phyloP scores from a whole-genome alignment of 2,888 invertebrate genomes.

The Patella depressa region DNA sequence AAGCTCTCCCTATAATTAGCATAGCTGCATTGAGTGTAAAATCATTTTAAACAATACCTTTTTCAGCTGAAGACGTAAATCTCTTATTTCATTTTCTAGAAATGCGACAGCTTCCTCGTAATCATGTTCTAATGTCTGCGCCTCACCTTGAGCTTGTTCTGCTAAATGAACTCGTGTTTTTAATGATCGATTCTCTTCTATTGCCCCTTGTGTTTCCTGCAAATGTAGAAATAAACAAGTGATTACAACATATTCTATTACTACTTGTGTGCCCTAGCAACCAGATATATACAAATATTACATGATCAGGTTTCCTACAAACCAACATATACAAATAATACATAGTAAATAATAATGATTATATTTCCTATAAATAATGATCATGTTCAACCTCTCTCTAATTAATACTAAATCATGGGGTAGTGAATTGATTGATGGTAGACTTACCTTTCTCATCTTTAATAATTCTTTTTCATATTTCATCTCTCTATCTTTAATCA shows the following conservation, averaged over 20 bases:
- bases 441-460: constrained; percentile 54
- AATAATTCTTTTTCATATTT: constrained; percentile 56
- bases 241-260: too few species aligned
- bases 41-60: constrained; percentile 29
- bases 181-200: constrained; percentile 60
- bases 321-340: neutral
- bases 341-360: too few species aligned
- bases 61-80: constrained; percentile 52
- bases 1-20: too few species aligned
- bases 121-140: constrained; percentile 66
- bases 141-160: constrained; percentile 66
- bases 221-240: neutral
- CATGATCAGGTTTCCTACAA: neutral
- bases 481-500: constrained; percentile 16
- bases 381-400: too few species aligned
- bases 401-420: too few species aligned
- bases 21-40: too few species aligned
- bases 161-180: constrained; percentile 64
- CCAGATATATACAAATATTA: neutral
- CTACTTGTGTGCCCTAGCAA: neutral
- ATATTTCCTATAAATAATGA: too few species aligned
- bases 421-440: too few species aligned
- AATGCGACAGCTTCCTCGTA: constrained; percentile 67
- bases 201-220: constrained; percentile 64
- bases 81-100: constrained; percentile 64